Evolutionary conservation across 2,888 invertebrate species (phyloP).

Genomic region (Dasypogon diadema): DNA sequence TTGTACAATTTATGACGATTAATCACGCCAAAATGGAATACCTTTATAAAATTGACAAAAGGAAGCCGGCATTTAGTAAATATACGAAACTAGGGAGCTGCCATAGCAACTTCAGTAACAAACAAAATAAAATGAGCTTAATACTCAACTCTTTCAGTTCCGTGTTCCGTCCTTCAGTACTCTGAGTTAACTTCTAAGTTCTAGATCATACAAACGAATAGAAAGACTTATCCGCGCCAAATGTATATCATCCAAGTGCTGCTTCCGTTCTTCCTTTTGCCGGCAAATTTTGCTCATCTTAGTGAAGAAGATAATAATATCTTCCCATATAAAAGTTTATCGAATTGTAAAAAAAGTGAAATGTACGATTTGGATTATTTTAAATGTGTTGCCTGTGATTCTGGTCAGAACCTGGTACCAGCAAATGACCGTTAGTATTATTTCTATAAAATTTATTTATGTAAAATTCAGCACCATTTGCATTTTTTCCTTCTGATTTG

Average conservation of each 20-base stretch:
- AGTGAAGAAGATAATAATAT: conserved; percentile 7
- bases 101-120: neutral
- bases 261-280: conserved; percentile 29
- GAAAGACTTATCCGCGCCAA: neutral
- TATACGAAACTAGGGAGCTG: too few relatives aligned
- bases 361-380: conserved; percentile 70
- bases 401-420: conserved; percentile 65
- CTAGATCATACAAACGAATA: neutral
- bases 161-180: neutral
- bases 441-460: neutral
- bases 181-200: too few relatives aligned
- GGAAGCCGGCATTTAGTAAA: too few relatives aligned
- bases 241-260: conserved; percentile 5
- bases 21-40: neutral
- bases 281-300: neutral
- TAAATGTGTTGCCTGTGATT: conserved; percentile 69
- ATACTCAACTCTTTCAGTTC: neutral
- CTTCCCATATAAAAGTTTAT: conserved; percentile 16
- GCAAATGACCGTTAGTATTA: conserved; percentile 65
- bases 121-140: neutral
- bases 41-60: too few relatives aligned
- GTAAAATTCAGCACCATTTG: neutral
- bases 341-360: conserved; percentile 68
- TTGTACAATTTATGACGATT: neutral
- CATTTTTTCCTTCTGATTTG: neutral